Conservation (phyloP, 2,113 vertebrate species). For the Cyanoderma ruficeps region DNA sequence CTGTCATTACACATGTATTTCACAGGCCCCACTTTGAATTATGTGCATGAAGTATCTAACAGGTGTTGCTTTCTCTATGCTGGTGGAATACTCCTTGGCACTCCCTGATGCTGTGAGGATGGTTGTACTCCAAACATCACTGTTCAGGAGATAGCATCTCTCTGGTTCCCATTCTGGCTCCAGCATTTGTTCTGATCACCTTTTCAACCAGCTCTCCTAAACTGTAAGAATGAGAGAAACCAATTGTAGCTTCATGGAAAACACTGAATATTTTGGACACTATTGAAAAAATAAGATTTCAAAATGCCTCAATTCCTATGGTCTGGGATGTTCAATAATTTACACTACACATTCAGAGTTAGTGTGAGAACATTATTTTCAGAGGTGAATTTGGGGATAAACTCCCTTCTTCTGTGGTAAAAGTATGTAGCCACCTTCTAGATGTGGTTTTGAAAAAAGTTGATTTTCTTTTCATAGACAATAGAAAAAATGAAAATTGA, state of each 20-base stretch:
- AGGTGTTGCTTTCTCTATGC: not conserved
- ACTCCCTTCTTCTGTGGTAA: not conserved
- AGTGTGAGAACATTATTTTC: not conserved
- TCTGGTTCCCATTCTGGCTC: not conserved
- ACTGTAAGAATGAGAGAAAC: not conserved
- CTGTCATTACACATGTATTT: not conserved
- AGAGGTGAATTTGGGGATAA: not conserved
- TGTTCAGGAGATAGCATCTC: not conserved
- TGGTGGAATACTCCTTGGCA: not conserved
- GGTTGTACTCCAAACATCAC: not conserved
- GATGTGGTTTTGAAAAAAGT: not conserved
- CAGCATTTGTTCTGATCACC: not conserved
- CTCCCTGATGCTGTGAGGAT: not conserved
- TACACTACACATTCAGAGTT: not conserved
- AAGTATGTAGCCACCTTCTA: not conserved
- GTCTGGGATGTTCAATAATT: not conserved
- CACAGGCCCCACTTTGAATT: not conserved
- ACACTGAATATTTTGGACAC: not conserved
- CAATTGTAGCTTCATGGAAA: not conserved
- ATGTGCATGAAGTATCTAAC: not conserved
- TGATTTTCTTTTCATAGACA: not conserved
- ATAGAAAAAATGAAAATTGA: not conserved
- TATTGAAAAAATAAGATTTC: not conserved
- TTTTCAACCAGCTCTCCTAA: not conserved
- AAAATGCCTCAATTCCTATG: not conserved